Percentiles rank a stretch among this genome's conserved stretches.
phyloP scores from a whole-genome alignment of 2,113 vertebrate species.

The Ivindomyrus marchei region DNA sequence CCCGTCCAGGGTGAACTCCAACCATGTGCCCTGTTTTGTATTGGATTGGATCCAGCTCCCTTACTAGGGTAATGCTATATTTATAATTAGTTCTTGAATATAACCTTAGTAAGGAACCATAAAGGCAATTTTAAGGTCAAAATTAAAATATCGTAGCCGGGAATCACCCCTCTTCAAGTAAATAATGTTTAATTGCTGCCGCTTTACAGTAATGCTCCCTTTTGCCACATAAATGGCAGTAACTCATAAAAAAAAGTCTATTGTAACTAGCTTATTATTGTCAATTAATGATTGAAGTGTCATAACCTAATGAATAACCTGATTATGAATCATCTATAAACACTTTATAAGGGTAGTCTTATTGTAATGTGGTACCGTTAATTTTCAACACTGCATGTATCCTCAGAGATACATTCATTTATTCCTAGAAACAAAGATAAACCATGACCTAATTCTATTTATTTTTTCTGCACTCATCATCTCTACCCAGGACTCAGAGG shows the following conservation, averaged over 20 bases:
- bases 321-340: not conserved
- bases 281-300: not conserved
- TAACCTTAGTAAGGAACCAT: not conserved
- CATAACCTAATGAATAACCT: not conserved
- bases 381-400: not conserved
- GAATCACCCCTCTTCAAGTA: not conserved
- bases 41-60: not conserved
- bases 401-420: not conserved
- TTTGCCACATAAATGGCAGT: not conserved
- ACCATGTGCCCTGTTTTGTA: not conserved
- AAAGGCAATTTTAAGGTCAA: not conserved
- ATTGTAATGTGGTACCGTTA: not conserved
- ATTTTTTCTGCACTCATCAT: not conserved
- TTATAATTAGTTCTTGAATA: not conserved
- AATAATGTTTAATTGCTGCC: not conserved
- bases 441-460: not conserved
- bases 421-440: not conserved
- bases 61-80: not conserved
- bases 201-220: not conserved
- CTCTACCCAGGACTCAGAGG: not conserved
- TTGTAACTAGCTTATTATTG: not conserved
- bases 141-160: not conserved
- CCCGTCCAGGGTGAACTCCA: not conserved
- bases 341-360: not conserved
- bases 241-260: not conserved